phyloP scores from a whole-genome alignment of 2,113 vertebrate genomes.

The Candoia aspera region DNA sequence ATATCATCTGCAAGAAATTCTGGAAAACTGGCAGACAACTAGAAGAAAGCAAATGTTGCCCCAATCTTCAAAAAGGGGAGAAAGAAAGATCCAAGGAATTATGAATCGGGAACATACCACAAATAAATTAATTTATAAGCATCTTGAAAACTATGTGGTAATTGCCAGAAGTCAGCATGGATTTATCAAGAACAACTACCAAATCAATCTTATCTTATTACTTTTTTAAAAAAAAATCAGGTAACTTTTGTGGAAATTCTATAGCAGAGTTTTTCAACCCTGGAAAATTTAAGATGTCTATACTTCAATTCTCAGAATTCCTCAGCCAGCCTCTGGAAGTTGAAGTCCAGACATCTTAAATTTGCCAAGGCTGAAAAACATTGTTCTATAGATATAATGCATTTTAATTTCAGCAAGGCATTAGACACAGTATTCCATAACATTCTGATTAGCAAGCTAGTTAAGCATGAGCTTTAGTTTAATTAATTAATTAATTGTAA shows the following conservation, averaged over 20 bases:
- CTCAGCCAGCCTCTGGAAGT: too few relatives aligned
- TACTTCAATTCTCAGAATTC: too few relatives aligned
- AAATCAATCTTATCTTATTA: not conserved
- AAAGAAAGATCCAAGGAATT: not conserved
- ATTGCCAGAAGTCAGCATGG: not conserved
- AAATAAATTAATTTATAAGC: too few relatives aligned
- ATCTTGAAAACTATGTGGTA: too few relatives aligned
- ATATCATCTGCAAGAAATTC: not conserved
- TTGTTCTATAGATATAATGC: not conserved
- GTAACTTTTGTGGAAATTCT: not conserved
- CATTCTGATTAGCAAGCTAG: not conserved
- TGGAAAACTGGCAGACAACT: not conserved
- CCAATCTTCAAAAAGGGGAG: not conserved
- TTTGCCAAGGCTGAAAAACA: too few relatives aligned
- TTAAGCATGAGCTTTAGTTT: not conserved
- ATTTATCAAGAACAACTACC: not conserved
- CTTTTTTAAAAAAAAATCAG: not conserved
- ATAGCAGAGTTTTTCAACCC: too few relatives aligned
- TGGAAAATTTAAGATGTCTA: too few relatives aligned
- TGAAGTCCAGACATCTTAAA: too few relatives aligned
- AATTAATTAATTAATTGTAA: not conserved
- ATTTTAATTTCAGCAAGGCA: not conserved
- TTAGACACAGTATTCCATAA: not conserved
- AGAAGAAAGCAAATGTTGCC: not conserved
- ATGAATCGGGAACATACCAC: too few relatives aligned